A percentile compares a stretch with the other conserved stretches of the same genome.
These are phyloP conservation scores for Heliconius erato DNA, from an alignment of 2,888 invertebrate species.

Conservation along the genomic window DNA sequence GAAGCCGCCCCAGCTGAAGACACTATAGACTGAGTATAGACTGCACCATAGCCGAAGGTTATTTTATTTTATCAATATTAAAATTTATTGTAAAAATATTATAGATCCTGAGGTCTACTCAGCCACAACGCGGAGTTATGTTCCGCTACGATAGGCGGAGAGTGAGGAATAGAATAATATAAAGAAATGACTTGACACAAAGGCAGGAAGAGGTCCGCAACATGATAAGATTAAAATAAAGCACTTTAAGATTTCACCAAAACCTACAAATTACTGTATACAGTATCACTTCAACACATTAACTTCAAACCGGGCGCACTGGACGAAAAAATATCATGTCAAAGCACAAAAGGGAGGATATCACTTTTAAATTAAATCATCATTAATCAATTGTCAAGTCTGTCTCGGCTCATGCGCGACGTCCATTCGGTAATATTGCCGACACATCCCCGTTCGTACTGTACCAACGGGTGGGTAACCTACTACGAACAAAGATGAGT, in stretches of 20 bases:
- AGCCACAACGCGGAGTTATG: no score
- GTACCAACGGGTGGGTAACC: background rate
- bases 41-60: no score
- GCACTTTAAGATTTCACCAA: background rate
- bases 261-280: background rate
- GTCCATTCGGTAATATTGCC: conserved; percentile 20
- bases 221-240: no score
- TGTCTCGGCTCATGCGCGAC: conserved; percentile 23
- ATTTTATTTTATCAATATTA: no score
- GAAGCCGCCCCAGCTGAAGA: no score
- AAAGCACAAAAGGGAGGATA: conserved; percentile 26
- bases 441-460: conserved; percentile 17
- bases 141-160: no score
- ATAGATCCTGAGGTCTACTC: no score
- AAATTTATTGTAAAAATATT: no score
- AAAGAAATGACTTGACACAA: no score
- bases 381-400: conserved; percentile 33
- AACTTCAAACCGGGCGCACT: background rate
- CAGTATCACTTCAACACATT: background rate
- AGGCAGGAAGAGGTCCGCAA: no score
- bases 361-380: conserved; percentile 26
- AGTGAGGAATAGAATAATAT: no score
- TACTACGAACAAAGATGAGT: background rate
- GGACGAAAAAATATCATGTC: background rate
- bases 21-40: no score